Base-by-base conservation (phyloP, 2,888 invertebrate genomes). In the Halocaridina rubra region DNA sequence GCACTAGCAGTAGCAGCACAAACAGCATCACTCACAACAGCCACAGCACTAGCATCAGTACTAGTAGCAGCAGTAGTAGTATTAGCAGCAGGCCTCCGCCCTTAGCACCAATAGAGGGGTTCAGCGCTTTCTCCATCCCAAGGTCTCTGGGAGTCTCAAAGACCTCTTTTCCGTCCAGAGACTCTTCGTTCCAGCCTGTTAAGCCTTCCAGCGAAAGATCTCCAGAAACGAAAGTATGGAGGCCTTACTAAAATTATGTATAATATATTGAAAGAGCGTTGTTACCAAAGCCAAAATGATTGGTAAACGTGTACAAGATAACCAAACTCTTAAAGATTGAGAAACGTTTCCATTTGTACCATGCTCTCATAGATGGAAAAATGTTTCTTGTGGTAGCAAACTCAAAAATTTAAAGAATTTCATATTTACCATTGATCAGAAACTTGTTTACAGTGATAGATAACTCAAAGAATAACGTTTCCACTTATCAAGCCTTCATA, bases 211-310 rank as follows among this genome's bases (percentile, higher is more conserved):
- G 81, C 64, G 81, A 78, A 10, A 71, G 86, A 16, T 81, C 74
- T 39, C 81, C 81, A n/a, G 81, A 86, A 39, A 75, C 85, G 59
- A 87, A 87, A 69, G 87, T 87, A 5, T 87, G 87, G 87, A 67
- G 87, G 75, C 87, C 87, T n/a, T 87, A 87, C 74, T 87, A 27
- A 22, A 27, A 64, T 22, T 16, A 64, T 19, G 29, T 7, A 1
- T 22, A 64, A 5, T 2, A 19, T 2, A 22, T 7, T 7, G 53
- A 1, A 13, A 2, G 10, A 19, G 4, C 13, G 53, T 16, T 16
- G 4, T 3, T 53, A 53, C 53, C 16, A 53, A 10, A 19, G 53
- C n/a, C n/a, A n/a, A n/a, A n/a, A n/a, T n/a, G n/a, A 53, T 2
- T 5, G 16, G 3, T 3, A 53, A 10, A 53, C 2, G 3, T 5